phyloP scores from a whole-genome alignment of 2,888 invertebrate genomes.

The Agrochola lychnidis region DNA sequence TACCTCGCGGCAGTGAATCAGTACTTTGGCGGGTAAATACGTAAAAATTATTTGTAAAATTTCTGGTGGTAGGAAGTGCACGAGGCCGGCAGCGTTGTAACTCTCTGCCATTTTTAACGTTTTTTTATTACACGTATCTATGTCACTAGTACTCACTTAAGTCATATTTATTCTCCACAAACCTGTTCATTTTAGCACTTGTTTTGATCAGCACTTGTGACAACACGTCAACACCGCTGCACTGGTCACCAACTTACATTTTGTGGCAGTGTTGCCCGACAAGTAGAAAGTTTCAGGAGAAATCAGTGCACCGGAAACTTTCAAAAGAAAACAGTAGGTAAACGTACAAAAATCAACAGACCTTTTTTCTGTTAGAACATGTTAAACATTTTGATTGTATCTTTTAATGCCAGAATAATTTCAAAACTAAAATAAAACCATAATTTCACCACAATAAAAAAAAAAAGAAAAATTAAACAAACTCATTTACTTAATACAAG shows the following conservation, averaged over 20 bases:
- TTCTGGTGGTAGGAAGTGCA: constrained; percentile 75
- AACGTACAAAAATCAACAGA: not conserved
- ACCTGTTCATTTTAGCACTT: constrained; percentile 5
- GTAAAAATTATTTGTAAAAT: constrained; percentile 75
- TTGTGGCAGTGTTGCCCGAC: constrained; percentile 17
- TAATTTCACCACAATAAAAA: not conserved
- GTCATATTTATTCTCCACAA: not conserved
- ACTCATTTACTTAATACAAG: not conserved
- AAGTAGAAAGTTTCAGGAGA: not conserved
- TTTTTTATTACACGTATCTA: not conserved
- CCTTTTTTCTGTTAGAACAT: not conserved
- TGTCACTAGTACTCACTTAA: not conserved
- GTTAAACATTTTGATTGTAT: not conserved
- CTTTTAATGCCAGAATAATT: not conserved
- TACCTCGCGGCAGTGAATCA: constrained; percentile 75
- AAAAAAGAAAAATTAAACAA: not conserved
- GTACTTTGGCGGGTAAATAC: constrained; percentile 70
- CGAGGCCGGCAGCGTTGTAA: not conserved
- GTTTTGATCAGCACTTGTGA: constrained; percentile 5
- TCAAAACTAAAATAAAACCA: not conserved
- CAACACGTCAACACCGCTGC: not conserved
- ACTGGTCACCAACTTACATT: not conserved
- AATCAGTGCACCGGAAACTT: not conserved
- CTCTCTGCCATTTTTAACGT: constrained; percentile 38
- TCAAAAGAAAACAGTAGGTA: not conserved